Evolutionary conservation across 1,140 invertebrate genomes (phyloP), one percentile per base, ranked within the genome.

Genomic region (Myzus persicae): DNA sequence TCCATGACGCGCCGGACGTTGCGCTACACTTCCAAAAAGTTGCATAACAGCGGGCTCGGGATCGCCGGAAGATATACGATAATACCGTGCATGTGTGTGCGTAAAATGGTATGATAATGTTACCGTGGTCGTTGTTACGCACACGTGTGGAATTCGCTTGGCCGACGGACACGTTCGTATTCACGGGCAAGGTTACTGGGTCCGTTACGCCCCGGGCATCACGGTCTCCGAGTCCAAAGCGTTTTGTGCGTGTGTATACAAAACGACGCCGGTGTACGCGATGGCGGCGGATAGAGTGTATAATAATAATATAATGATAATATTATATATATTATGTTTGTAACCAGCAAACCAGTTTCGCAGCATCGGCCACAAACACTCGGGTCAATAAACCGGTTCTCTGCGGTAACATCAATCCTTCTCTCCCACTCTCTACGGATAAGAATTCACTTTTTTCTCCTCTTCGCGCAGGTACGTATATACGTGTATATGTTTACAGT

Each of bases 121-220:
- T n/a, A n/a, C 59, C 11, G 38, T 67, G 26, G 54, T 90, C 5
- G 81, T 84, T 31, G 89, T 91, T 22, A 46, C 90, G 44, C 24
- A 46, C 85, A 9, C 7, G 67, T 24, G 44, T 48, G 91, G 91
- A 93, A 93, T 93, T 93, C 76, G 91, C 81, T 51, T 20, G 91
- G 46, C 42, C 91, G 67, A 11, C 24, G 22, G 14, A 22, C 26
- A 22, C 26, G 59, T n/a, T 44, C n/a, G 67, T 82, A 51, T 85
- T 93, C 91, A 85, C 91, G 91, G 91, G 91, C 91, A 93, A 93
- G 91, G 91, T 93, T 93, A 93, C 81, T 93, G 91, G 91, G 91
- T 93, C 91, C 91, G 91, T 92, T 92, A 92, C 91, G 91, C 91
- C 91, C 44, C 46, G 91, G 81, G 91, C 81, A 44, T 46, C 90